phyloP scores from a whole-genome alignment of 35 echinoderm and acorn worm species.

The Stichopus chloronotus region DNA sequence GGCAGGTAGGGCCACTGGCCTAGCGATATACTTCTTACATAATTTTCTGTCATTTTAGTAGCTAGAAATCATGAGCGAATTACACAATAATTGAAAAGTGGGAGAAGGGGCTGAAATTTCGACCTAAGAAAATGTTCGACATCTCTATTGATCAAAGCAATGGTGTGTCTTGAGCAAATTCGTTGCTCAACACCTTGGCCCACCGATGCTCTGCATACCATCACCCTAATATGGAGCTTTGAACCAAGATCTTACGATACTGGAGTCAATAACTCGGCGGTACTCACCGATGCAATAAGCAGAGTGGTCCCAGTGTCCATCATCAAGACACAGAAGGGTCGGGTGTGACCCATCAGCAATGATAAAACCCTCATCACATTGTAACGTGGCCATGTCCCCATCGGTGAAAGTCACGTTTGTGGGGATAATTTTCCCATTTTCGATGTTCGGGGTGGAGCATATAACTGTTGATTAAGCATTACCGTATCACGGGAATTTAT shows the following conservation, averaged over 20 bases:
- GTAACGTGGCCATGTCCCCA: background rate
- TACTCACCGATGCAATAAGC: background rate
- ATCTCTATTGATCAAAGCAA: background rate
- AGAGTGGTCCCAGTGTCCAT: background rate
- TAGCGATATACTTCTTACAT: too few relatives aligned
- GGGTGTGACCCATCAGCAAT: background rate
- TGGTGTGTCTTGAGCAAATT: background rate
- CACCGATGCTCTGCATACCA: too few relatives aligned
- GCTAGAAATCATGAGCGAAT: too few relatives aligned
- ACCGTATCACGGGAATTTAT: too few relatives aligned
- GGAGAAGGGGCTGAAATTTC: too few relatives aligned
- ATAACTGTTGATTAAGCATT: background rate
- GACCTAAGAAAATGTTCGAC: background rate
- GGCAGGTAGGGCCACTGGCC: too few relatives aligned
- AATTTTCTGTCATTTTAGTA: too few relatives aligned
- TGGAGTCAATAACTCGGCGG: too few relatives aligned
- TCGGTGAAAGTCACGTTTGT: slow-evolving; percentile 1
- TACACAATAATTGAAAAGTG: too few relatives aligned
- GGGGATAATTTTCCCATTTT: background rate
- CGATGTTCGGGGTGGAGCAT: background rate
- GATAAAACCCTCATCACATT: slow-evolving; percentile 9
- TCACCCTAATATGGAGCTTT: too few relatives aligned
- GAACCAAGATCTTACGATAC: too few relatives aligned
- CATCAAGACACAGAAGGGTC: background rate
- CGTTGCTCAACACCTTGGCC: too few relatives aligned